Base-by-base conservation (phyloP, 2,888 invertebrate species). In the Amaurobius ferox region DNA sequence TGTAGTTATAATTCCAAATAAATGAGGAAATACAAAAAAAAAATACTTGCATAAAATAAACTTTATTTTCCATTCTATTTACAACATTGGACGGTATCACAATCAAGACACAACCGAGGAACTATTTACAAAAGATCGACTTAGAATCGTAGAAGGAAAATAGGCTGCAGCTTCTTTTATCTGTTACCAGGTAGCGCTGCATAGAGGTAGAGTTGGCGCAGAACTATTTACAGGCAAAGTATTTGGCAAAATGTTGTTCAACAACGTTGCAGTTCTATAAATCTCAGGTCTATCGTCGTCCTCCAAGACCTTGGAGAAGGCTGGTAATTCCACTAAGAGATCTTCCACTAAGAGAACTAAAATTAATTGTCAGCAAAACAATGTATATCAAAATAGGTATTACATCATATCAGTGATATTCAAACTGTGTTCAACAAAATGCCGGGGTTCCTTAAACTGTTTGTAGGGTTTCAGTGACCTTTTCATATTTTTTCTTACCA, bases 51-150 rank as follows among this genome's bases (percentile, higher is more conserved):
- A n/a, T n/a, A n/a, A n/a, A 35, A 35, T 7, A 35, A 16, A 55
- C 55, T 55, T 55, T 55, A 55, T 55, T 23, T 23, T 55, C 55
- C 55, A 23, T 11, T n/a, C 55, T 55, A 55, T 55, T 55, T 55
- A 55, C 55, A 55, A 55, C 55, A 55, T 23, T 6, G 23, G 23
- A 55, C 16, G 16, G 35, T 55, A 55, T 55, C 55, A 55, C 55
- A 55, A 23, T 55, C 23, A 55, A 55, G 23, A 55, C 23, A 16
- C 23, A 23, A 55, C 55, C 55, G 55, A 55, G 55, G 55, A 55
- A 55, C 55, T 55, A 55, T 55, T 55, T 55, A 55, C 55, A 55
- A 55, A 55, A 55, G 55, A 16, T 55, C 5, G 23, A 1, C 23
- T 55, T 23, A 55, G 23, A 55, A 55, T 23, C 19, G 3, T 16